Evolutionary conservation across 64 coral and sea anemone species (phyloP), one percentile per base, ranked within the genome.

Genomic region (Stylophora pistillata): DNA sequence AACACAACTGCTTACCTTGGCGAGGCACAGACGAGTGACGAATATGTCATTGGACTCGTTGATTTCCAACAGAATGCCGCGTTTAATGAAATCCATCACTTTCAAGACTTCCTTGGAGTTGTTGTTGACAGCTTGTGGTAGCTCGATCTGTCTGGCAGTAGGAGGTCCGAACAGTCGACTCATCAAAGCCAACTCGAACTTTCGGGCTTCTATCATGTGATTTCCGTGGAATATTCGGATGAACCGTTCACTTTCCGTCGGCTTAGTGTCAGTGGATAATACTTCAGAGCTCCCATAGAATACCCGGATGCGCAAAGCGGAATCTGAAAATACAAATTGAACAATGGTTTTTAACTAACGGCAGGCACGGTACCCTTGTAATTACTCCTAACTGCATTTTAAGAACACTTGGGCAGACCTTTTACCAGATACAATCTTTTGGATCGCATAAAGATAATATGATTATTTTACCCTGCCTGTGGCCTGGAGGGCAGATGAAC

Each of bases 31-130:
- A 31, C 26, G 92, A 73, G 88, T 90, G 14, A 88, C 92, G 27
- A 89, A 72, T 28, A 94, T 78, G 52, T 94, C 92, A 15, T 34
- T 58, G 62, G 58, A 76, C 47, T 94, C 92, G 5, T 88, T 85
- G 14, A 90, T 74, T 30, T 94, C 92, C 54, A 94, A 52, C 80
- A 94, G 30, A 21, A 94, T 73, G 31, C 92, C 92, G 15, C 88
- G 92, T 66, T 89, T 90, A 73, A 94, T 72, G 55, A 73, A 89
- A 57, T 89, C 87, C 88, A 94, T 85, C 74, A 94, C 92, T 20
- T 85, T 86, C 26, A 10, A 62, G 57, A 77, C 79, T 90, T 94
- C 88, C 21, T 47, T 80, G 55, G 74, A 64, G 59, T 37, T 29
- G 17, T 71, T 47, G 27, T 79, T 47, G 3, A 77, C 37, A 47